phyloP scores from a whole-genome alignment of 2,113 vertebrate species.

The Potamarius usumacintae region DNA sequence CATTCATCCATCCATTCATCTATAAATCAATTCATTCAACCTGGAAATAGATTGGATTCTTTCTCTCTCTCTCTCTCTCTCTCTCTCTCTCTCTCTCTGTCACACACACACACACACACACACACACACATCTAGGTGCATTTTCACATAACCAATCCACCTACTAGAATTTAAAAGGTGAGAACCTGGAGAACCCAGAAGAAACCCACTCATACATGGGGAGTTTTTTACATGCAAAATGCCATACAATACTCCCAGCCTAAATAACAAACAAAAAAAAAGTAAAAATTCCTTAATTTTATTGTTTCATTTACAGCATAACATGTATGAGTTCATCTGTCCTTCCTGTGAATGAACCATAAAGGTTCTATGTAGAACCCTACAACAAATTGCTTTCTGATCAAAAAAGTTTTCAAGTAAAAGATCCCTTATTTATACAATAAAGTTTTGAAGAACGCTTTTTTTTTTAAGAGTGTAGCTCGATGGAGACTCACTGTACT shows the following conservation, averaged over 20 bases:
- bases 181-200: not conserved
- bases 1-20: not conserved
- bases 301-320: not conserved
- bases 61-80: no score
- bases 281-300: not conserved
- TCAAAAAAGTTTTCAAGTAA: not conserved
- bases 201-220: not conserved
- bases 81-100: no score
- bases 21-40: not conserved
- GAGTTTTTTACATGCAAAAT: not conserved
- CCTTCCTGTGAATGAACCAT: not conserved
- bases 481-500: not conserved
- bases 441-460: not conserved
- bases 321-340: not conserved
- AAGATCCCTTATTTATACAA: not conserved
- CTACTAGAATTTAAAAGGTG: not conserved
- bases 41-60: no score
- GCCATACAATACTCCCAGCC: not conserved
- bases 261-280: not conserved
- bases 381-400: not conserved
- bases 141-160: no score
- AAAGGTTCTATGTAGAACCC: not conserved
- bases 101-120: no score
- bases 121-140: not conserved
- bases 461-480: not conserved